phyloP scores from a whole-genome alignment of 2,888 invertebrate species.

The Mesoligia furuncula region DNA sequence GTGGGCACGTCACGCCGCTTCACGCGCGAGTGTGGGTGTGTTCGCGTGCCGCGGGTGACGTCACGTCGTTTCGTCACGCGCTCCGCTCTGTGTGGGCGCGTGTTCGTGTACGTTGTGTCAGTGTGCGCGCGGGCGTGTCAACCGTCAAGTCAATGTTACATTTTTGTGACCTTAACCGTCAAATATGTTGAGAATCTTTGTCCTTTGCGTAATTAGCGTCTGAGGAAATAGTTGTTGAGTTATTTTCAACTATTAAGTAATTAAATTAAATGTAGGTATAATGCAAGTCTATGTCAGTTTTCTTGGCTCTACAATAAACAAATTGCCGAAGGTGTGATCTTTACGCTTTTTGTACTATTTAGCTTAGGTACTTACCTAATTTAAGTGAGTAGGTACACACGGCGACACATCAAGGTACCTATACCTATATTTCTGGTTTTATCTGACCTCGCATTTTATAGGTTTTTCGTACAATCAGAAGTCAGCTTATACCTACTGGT shows the following conservation, averaged over 20 bases:
- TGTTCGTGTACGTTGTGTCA: slow-evolving; percentile 62
- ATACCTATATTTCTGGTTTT: not conserved
- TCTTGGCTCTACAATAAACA: not conserved
- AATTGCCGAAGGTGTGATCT: not conserved
- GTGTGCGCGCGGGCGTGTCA: slow-evolving; percentile 80
- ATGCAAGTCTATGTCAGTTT: not conserved
- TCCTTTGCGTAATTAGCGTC: slow-evolving; percentile 77
- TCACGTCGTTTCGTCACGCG: slow-evolving; percentile 83
- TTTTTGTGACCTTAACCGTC: slow-evolving; percentile 90
- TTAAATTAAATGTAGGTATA: not conserved
- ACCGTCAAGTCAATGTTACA: slow-evolving; percentile 86
- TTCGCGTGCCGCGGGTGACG: slow-evolving; percentile 87
- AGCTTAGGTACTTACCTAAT: not conserved
- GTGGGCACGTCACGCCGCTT: slow-evolving; percentile 78
- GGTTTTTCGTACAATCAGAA: not conserved
- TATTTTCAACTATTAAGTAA: slow-evolving; percentile 11
- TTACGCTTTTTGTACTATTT: not conserved
- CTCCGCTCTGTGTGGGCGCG: slow-evolving; percentile 71
- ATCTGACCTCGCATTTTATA: not conserved
- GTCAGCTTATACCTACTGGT: not conserved
- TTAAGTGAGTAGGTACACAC: not conserved
- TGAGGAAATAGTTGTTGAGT: slow-evolving; percentile 45
- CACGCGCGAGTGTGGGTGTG: slow-evolving; percentile 87
- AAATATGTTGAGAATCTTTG: slow-evolving; percentile 77
- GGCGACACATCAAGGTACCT: no score